Evolutionary conservation across 1,140 invertebrate species (phyloP).

Genomic region (Tachypleus tridentatus): DNA sequence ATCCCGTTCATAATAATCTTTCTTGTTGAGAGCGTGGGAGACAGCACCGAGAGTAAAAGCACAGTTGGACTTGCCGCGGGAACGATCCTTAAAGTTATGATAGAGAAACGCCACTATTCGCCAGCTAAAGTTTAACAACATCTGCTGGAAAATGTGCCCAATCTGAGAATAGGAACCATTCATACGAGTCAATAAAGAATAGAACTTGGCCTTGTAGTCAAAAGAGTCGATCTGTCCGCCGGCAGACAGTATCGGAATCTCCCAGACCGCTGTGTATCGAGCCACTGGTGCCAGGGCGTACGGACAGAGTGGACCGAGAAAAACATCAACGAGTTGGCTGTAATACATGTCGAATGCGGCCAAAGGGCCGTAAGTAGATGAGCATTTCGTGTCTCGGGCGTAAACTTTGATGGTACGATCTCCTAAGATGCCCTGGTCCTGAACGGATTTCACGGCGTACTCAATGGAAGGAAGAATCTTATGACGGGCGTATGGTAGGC

Average conservation of each 20-base stretch:
- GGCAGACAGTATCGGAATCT: slow-evolving; percentile 71
- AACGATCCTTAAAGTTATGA: slow-evolving; percentile 26
- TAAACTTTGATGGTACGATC: slow-evolving; percentile 41
- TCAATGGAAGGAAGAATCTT: slow-evolving; percentile 59
- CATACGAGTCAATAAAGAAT: slow-evolving; percentile 66
- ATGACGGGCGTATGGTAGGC: slow-evolving; percentile 49
- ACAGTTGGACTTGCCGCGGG: slow-evolving; percentile 52
- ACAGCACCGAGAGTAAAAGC: slow-evolving; percentile 57
- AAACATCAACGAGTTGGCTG: slow-evolving; percentile 50
- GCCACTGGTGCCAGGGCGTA: slow-evolving; percentile 82
- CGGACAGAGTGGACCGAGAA: slow-evolving; percentile 80
- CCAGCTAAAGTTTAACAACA: slow-evolving; percentile 59
- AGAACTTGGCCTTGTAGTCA: slow-evolving; percentile 47
- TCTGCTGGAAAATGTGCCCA: slow-evolving; percentile 45
- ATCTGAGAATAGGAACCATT: slow-evolving; percentile 62
- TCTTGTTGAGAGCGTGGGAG: slow-evolving; percentile 46
- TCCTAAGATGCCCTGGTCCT: slow-evolving; percentile 20
- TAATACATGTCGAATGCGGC: slow-evolving; percentile 65
- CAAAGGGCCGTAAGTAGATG: slow-evolving; percentile 59
- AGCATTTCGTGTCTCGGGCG: slow-evolving; percentile 59
- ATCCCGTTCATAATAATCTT: slow-evolving; percentile 40
- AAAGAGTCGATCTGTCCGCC: slow-evolving; percentile 71
- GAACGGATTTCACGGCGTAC: slow-evolving; percentile 47
- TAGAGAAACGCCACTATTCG: slow-evolving; percentile 38
- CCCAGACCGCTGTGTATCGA: slow-evolving; percentile 73